Base-by-base conservation (phyloP, 2,888 invertebrate species). In the Cyclophora punctaria region DNA sequence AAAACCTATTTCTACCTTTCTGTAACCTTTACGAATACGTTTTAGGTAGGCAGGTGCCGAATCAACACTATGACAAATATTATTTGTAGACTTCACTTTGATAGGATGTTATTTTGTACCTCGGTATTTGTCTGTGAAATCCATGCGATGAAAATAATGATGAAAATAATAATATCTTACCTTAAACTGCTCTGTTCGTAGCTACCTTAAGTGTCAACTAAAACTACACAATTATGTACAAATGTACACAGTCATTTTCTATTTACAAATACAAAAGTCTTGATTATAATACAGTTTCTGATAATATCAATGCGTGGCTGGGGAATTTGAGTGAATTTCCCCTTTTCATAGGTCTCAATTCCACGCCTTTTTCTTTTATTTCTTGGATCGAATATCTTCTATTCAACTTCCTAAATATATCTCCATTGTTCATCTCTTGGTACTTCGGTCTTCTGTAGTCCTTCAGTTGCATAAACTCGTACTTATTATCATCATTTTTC, bases 221-320 rank as follows among this genome's bases (percentile, higher is more conserved):
- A 20, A 20, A 20, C 20, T 20, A 20, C 20, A 20, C 20, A 20
- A 20, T 20, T 20, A 20, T 20, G 20, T 20, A 20, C 20, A 20
- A 20, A 20, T 37, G 37, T 37, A 37, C 37, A 37, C 37, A 4
- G 5, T 44, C 20, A 51, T 50, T 57, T 57, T 44, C 52, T 64
- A 64, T 60, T 51, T 62, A 63, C 60, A 64, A 50, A 50, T 49
- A 54, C 49, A 47, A 56, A 43, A 46, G 41, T 49, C 33, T 47
- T 51, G 61, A 73, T 69, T 83, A 85, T 67, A 81, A 58, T 58
- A 83, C 77, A 64, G 72, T 82, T 65, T 85, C 85, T 42, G 84
- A 79, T 51, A 85, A 62, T 62, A 86, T 75, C 5, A 78, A 60
- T 34, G 73, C 56, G 57, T 71, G 62, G 59, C 75, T 65, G 34